These are phyloP conservation scores for Drosophila nebulosa DNA, from an alignment of 1,140 invertebrate genomes.

Conservation along the genomic window DNA sequence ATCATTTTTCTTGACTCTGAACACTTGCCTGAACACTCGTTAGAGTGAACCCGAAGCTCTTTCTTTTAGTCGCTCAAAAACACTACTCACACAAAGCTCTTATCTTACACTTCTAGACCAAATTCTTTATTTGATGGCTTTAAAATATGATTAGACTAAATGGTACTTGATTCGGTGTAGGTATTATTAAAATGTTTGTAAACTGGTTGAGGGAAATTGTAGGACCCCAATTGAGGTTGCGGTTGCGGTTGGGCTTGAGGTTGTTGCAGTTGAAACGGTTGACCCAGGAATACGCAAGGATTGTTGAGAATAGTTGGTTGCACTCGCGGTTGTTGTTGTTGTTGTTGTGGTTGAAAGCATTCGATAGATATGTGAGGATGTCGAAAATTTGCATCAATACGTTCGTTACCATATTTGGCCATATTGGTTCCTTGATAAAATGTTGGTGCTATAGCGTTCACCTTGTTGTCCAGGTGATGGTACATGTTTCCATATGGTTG, in stretches of 20 bases:
- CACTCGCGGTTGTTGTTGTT: neutral
- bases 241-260: no score
- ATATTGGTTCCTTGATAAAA: slow-evolving; percentile 44
- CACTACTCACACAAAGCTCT: no score
- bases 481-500: neutral
- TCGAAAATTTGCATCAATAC: slow-evolving; percentile 24
- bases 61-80: no score
- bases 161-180: neutral
- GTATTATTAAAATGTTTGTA: neutral
- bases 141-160: neutral
- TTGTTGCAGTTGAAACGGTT: neutral
- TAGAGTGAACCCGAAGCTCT: no score
- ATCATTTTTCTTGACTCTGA: no score
- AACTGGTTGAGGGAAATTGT: neutral
- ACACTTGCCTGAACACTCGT: no score
- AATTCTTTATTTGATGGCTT: neutral
- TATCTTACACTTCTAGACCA: neutral
- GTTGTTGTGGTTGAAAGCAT: neutral
- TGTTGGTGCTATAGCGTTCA: neutral
- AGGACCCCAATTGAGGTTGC: neutral
- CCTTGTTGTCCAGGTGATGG: neutral
- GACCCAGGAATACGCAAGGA: neutral
- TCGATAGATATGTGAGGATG: neutral
- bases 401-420: slow-evolving; percentile 31
- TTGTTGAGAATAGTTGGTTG: neutral